These are phyloP conservation scores for Epizoanthus fatuus DNA, from an alignment of 92 coral and sea anemone genomes.

Conservation along the genomic window DNA sequence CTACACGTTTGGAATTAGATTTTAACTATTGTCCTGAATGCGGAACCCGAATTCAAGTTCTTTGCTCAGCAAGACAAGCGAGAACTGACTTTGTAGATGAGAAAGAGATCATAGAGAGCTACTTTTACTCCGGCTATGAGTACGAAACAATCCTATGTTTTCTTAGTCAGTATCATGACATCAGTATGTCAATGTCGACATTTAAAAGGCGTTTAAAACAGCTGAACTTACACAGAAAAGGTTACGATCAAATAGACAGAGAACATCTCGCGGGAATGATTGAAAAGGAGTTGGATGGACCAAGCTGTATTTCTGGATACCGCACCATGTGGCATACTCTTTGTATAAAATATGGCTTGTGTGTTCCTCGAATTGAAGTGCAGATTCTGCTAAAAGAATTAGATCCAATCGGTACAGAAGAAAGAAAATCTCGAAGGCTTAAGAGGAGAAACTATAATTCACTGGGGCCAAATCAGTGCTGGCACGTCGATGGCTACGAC, in stretches of 20 bases:
- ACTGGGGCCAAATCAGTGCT: constrained; percentile 57
- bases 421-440: constrained; percentile 60
- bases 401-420: constrained; percentile 64
- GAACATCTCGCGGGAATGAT: constrained; percentile 39
- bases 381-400: constrained; percentile 62
- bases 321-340: constrained; percentile 74
- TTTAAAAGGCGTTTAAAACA: constrained; percentile 61
- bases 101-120: constrained; percentile 55
- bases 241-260: constrained; percentile 36
- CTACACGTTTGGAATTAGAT: too few relatives aligned
- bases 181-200: constrained; percentile 65
- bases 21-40: too few relatives aligned
- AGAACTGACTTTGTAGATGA: constrained; percentile 1
- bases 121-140: constrained; percentile 64
- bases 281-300: constrained; percentile 68
- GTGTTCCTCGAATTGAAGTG: constrained; percentile 66
- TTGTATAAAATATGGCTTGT: constrained; percentile 65
- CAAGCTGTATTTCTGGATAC: constrained; percentile 63
- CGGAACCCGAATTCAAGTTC: too few relatives aligned
- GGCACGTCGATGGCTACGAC: constrained; percentile 28
- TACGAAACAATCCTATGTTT: constrained; percentile 63
- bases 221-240: constrained; percentile 27
- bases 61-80: too few relatives aligned
- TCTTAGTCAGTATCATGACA: constrained; percentile 56
- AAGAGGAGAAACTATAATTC: constrained; percentile 59